A percentile compares a stretch with the other conserved stretches of the same genome.
Evolutionary conservation across 2,888 invertebrate genomes (phyloP).

Genomic region (Fragum whitleyi): DNA sequence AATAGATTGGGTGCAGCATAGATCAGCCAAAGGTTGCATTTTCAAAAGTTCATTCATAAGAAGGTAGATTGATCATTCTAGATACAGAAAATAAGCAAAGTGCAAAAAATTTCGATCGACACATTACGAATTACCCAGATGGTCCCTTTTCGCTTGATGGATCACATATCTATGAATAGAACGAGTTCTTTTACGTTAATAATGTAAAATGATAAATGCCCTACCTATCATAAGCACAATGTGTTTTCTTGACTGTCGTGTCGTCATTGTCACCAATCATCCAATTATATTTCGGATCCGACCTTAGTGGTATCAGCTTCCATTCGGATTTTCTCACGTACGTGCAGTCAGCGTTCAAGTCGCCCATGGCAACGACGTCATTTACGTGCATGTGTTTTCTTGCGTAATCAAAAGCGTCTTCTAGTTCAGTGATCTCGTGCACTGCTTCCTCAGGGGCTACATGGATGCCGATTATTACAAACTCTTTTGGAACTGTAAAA

Average conservation of each 20-base stretch:
- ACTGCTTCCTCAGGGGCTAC: slow-evolving; percentile 69
- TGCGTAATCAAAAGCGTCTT: slow-evolving; percentile 62
- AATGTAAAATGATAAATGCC: too few relatives aligned
- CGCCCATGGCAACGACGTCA: slow-evolving; percentile 72
- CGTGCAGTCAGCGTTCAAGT: slow-evolving; percentile 77
- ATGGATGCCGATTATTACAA: slow-evolving; percentile 73
- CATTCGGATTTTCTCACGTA: slow-evolving; percentile 69
- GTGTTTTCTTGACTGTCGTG: slow-evolving; percentile 68
- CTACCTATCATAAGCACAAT: slow-evolving; percentile 78
- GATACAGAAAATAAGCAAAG: too few relatives aligned
- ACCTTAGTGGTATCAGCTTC: slow-evolving; percentile 62
- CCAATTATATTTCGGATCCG: slow-evolving; percentile 68
- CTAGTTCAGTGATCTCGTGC: slow-evolving; percentile 67
- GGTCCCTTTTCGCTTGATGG: too few relatives aligned
- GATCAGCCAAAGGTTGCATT: too few relatives aligned
- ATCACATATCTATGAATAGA: too few relatives aligned
- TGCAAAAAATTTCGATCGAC: too few relatives aligned
- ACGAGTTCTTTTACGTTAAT: too few relatives aligned
- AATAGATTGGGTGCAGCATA: too few relatives aligned
- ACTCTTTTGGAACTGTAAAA: slow-evolving; percentile 56
- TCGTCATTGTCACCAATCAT: slow-evolving; percentile 73
- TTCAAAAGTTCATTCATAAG: too few relatives aligned
- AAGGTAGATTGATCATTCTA: too few relatives aligned
- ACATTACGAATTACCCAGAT: too few relatives aligned
- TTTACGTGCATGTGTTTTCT: slow-evolving; percentile 41